These are phyloP conservation scores for Laticauda colubrina DNA, from an alignment of 2,113 vertebrate genomes.

Conservation along the genomic window DNA sequence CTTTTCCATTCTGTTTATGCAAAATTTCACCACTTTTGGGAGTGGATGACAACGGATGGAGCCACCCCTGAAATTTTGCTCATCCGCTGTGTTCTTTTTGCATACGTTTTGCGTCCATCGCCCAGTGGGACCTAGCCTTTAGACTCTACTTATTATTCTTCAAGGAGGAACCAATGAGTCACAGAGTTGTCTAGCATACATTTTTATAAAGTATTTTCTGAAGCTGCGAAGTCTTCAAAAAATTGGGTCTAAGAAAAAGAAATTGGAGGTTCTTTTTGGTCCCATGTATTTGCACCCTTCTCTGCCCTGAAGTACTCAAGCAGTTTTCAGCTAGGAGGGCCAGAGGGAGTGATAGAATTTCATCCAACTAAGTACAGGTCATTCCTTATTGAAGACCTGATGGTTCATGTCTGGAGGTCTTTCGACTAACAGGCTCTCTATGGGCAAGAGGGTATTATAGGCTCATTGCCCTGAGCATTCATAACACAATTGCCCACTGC, in stretches of 20 bases:
- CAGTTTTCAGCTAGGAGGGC: background rate
- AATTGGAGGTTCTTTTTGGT: background rate
- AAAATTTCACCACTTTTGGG: too few species aligned
- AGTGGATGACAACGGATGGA: too few species aligned
- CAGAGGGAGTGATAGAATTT: background rate
- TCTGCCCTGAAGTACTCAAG: background rate
- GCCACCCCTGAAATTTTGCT: too few species aligned
- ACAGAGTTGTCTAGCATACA: too few species aligned
- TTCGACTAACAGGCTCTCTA: background rate
- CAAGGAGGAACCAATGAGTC: too few species aligned
- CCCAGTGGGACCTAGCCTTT: too few species aligned
- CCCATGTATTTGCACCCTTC: background rate
- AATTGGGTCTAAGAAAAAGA: background rate
- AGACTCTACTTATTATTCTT: too few species aligned
- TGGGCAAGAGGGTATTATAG: background rate
- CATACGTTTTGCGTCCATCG: too few species aligned
- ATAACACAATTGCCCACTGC: background rate
- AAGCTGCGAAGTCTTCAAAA: background rate
- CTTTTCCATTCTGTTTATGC: too few species aligned
- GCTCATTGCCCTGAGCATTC: background rate
- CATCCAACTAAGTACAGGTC: background rate
- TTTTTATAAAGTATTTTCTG: background rate
- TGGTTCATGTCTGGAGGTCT: background rate
- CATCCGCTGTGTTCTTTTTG: too few species aligned
- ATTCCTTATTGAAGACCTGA: background rate